These are phyloP conservation scores for Typhlichthys subterraneus DNA, from an alignment of 2,797 vertebrate genomes.

Conservation along the genomic window DNA sequence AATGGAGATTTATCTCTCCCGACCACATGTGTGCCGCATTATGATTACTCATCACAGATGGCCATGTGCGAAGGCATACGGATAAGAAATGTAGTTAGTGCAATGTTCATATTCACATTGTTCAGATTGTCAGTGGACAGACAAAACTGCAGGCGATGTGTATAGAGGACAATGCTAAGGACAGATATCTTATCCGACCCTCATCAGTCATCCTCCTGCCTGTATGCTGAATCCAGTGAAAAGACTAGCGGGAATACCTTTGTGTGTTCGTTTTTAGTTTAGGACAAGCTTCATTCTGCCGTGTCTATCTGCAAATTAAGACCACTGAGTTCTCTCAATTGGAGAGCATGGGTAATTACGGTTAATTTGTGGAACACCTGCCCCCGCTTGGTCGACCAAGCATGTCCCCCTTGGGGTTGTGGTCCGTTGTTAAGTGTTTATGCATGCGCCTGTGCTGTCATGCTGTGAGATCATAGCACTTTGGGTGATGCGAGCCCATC, in stretches of 20 bases:
- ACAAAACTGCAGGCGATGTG: slow-evolving; percentile 44
- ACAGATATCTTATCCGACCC: slow-evolving; percentile 40
- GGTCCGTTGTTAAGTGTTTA: slow-evolving; percentile 44
- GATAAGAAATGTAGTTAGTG: slow-evolving; percentile 60
- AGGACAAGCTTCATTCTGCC: slow-evolving; percentile 25
- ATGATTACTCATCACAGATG: slow-evolving; percentile 61
- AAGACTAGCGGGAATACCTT: slow-evolving; percentile 24
- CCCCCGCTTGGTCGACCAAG: slow-evolving; percentile 38
- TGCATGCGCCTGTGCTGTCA: slow-evolving; percentile 51
- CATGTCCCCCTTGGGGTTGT: slow-evolving; percentile 16
- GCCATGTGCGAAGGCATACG: slow-evolving; percentile 48
- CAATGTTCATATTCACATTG: slow-evolving; percentile 52
- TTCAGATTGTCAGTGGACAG: slow-evolving; percentile 51
- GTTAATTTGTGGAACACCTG: slow-evolving; percentile 61
- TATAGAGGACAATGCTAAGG: slow-evolving; percentile 37
- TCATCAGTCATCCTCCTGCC: slow-evolving; percentile 47
- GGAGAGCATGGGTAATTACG: slow-evolving; percentile 38
- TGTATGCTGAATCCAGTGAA: slow-evolving; percentile 46
- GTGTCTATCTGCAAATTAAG: slow-evolving; percentile 7
- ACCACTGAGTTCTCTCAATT: slow-evolving; percentile 27
- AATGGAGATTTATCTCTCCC: slow-evolving; percentile 45
- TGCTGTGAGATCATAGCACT: slow-evolving; percentile 69
- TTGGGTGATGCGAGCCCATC: slow-evolving; percentile 69
- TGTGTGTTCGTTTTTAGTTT: slow-evolving; percentile 14
- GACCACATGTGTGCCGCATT: slow-evolving; percentile 45